phyloP scores from a whole-genome alignment of 2,797 vertebrate species.

The Potorous gilbertii region DNA sequence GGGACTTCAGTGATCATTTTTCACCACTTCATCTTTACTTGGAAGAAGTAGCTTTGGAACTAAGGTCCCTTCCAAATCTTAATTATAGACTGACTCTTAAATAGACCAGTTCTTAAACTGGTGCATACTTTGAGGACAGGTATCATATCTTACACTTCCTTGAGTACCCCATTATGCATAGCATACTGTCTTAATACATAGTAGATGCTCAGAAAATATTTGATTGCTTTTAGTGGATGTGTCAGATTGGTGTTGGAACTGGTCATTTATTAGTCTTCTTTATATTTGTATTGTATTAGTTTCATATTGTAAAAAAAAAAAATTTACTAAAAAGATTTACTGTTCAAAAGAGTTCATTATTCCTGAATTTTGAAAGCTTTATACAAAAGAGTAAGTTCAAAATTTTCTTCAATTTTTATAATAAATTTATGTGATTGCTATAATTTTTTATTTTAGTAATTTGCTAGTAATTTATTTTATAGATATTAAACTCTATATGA shows the following conservation, averaged over 20 bases:
- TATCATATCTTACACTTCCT: neutral
- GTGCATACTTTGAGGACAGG: neutral
- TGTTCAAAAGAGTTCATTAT: constrained; percentile 35
- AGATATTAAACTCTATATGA: constrained; percentile 54
- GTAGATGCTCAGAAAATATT: neutral
- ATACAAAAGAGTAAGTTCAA: neutral
- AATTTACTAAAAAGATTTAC: neutral
- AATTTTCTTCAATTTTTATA: neutral
- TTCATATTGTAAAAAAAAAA: constrained; percentile 23
- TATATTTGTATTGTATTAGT: constrained; percentile 30
- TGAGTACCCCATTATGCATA: neutral
- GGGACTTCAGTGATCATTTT: neutral
- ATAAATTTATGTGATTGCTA: constrained; percentile 44
- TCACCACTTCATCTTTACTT: no score
- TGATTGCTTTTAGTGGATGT: constrained; percentile 16
- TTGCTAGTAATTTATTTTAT: constrained; percentile 51
- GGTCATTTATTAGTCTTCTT: constrained; percentile 35
- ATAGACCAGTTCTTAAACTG: neutral
- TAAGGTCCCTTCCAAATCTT: neutral
- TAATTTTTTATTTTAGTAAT: constrained; percentile 44
- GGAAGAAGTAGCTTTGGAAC: neutral
- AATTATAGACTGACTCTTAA: neutral
- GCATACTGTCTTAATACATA: constrained; percentile 34
- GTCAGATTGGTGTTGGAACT: constrained; percentile 26
- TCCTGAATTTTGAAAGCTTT: constrained; percentile 1